Evolutionary conservation across 2,113 vertebrate genomes (phyloP).

Genomic region (Atlantisia rogersi): DNA sequence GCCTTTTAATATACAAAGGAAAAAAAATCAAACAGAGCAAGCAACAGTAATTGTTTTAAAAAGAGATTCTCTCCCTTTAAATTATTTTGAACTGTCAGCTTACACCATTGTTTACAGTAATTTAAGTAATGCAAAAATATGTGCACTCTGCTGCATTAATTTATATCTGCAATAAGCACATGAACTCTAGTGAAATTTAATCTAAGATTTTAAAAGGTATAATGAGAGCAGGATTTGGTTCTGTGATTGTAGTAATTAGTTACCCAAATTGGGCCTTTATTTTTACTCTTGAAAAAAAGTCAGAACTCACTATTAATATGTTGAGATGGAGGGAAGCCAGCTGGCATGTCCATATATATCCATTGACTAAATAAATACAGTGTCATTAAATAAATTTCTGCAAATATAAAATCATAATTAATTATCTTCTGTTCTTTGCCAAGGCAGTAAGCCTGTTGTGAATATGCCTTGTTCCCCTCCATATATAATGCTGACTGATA

Average conservation of each 20-base stretch:
- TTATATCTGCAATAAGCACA: neutral
- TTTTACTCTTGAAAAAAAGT: constrained; percentile 23
- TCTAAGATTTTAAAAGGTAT: neutral
- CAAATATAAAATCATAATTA: constrained; percentile 11
- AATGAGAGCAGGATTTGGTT: constrained; percentile 29
- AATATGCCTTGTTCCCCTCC: neutral
- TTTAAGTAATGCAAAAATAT: constrained; percentile 27
- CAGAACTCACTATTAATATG: neutral
- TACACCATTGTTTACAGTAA: neutral
- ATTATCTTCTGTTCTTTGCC: neutral
- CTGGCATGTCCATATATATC: neutral
- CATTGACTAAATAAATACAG: constrained; percentile 36
- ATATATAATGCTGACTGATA: neutral
- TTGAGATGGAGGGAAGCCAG: constrained; percentile 23
- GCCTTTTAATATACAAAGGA: neutral
- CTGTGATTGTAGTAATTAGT: constrained; percentile 29
- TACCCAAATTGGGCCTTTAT: constrained; percentile 11
- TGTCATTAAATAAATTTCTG: constrained; percentile 22
- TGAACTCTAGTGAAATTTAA: constrained; percentile 14
- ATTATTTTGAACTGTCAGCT: neutral
- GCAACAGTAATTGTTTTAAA: neutral
- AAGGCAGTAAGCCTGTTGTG: neutral
- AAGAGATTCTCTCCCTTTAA: neutral
- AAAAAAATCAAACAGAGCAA: neutral
- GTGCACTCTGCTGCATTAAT: neutral